Evolutionary conservation across 1,140 invertebrate species (phyloP), one percentile per base, ranked within the genome.

Genomic region (Musca domestica): DNA sequence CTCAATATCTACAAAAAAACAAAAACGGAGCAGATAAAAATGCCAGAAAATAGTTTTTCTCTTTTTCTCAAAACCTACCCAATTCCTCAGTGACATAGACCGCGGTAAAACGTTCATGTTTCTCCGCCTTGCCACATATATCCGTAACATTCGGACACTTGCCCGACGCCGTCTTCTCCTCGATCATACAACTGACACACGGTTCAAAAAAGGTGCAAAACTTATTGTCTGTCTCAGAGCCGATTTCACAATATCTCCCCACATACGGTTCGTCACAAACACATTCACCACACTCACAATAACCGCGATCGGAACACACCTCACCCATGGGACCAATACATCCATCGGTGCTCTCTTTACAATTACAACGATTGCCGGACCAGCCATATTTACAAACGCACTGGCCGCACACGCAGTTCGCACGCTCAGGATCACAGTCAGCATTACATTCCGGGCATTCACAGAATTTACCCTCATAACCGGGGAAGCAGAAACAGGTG

Each of bases 301-400:
- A 83, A 64, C 90, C 90, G 41, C 87, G 85, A 49, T 86, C 86
- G 1, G 89, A 91, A 74, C 90, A 91, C 67, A 85, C 85, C 87
- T 83, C 83, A 80, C 71, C 83, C 72, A 71, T 76, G 74, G 74
- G 76, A 20, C 73, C 71, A 3, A 71, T 71, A 65, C 79, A 81
- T 12, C 66, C 72, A 6, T 74, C 76, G 4, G 67, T 66, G 3
- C 71, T 58, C 25, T 74, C 76, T 14, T 72, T 71, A 65, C 77
- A 79, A 47, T 79, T 79, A 66, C 77, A 79, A 2, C 68, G 64
- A 0, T 54, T 74, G 10, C 74, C 77, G 1, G 75, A 77, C 90
- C 93, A 96, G 41, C 87, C 91, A 12, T 84, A 76, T 10, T 87
- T 83, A 77, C 94, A 96, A 0, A 85, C 80, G 80, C 94, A 96